Evolutionary conservation across 2,113 vertebrate species (phyloP), one percentile per base, ranked within the genome.

Genomic region (Pteronura brasiliensis): DNA sequence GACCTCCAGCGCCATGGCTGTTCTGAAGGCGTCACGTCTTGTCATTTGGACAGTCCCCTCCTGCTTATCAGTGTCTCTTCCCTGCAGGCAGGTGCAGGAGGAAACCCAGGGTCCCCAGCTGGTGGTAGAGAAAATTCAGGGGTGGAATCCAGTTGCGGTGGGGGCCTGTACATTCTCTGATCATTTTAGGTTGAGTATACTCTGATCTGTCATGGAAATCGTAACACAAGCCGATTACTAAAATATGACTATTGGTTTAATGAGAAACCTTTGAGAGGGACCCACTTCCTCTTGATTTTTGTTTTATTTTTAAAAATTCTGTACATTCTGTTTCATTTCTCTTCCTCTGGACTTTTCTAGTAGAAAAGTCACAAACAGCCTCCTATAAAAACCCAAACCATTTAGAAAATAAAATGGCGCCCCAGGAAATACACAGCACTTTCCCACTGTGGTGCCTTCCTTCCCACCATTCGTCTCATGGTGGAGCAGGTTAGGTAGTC

Each of bases 261-360:
- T 93, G 88, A 96, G 98, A 98, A 94, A 67, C 82, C 59, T 61
- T 8, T 52, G 72, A 96, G 71, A 97, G 81, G 82, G 97, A 89
- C 71, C 91, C 80, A 92, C 96, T 96, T 98, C 95, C 97, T 97
- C 96, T 95, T 95, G 89, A 57, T 97, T 95, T 77, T 96, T 44
- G 87, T 97, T 95, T 97, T 97, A 95, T 93, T 96, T 96, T 95
- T 57, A 47, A 97, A 96, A 95, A 88, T 90, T 88, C 85, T 91
- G 59, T 86, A 80, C 25, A 29, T 90, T 92, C 88, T 59, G 65
- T 94, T 96, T 95, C 77, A 94, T 96, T 88, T 97, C 91, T 98
- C 77, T 93, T 95, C 93, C 90, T 93, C 59, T 69, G 88, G 47
- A 92, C 85, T 96, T 96, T 94, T 95, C 63, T 92, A 42, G 74